Evolutionary conservation across 2,113 vertebrate species (phyloP).

Genomic region (Lepus timidus): DNA sequence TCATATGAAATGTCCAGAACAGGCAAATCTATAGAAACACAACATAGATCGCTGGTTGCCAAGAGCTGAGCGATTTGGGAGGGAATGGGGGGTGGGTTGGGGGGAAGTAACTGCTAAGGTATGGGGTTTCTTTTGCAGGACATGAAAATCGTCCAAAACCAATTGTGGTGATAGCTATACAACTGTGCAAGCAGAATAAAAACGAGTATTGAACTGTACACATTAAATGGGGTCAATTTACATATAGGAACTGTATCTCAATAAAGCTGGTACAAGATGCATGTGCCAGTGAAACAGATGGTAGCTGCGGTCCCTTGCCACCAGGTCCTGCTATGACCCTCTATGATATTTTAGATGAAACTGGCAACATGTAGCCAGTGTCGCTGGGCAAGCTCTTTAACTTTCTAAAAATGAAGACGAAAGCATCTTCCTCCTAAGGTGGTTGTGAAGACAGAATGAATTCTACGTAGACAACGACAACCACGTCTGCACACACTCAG

Average conservation of each 20-base stretch:
- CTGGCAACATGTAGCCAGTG: background rate
- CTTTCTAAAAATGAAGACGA: background rate
- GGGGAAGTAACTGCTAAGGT: background rate
- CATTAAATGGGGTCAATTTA: background rate
- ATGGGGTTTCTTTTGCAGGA: background rate
- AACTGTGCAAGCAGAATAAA: background rate
- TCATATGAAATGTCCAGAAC: background rate
- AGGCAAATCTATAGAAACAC: background rate
- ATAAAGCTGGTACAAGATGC: background rate
- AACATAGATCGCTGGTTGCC: background rate
- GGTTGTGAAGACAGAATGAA: background rate
- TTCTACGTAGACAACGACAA: background rate
- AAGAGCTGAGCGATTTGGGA: background rate
- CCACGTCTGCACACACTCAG: background rate
- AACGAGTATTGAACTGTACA: background rate
- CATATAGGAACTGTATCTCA: background rate
- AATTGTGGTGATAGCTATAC: background rate
- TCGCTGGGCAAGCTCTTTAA: background rate
- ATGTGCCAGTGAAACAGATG: background rate
- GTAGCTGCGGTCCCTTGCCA: background rate
- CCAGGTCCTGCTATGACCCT: background rate
- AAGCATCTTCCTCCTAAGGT: background rate
- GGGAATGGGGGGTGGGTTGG: background rate
- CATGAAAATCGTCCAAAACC: constrained; percentile 10
- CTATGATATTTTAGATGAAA: background rate